Evolutionary conservation across 2,797 vertebrate species (phyloP), one percentile per base, ranked within the genome.

Genomic region (Pseudomugil gertrudae): DNA sequence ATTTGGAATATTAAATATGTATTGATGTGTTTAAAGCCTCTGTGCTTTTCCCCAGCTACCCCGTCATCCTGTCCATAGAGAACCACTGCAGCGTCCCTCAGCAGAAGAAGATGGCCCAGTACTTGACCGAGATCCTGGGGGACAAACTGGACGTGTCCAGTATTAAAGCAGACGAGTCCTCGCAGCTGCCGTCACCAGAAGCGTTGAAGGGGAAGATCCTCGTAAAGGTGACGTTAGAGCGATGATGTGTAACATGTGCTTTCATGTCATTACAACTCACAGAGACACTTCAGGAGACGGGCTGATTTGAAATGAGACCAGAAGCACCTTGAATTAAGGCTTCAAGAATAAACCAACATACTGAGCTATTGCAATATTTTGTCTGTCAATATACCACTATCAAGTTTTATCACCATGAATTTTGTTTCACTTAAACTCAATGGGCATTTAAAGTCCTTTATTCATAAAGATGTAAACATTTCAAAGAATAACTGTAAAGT

Each of bases 71-170:
- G 80, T 99, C 98, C 21, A 94, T 99, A 3, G 98, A 99, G 93
- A 99, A 99, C 89, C 98, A 99, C 87, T 99, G 98, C 88, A 99
- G 96, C 0, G 96, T 99, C 0, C 30, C 93, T 30, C 98, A 99
- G 90, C 98, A 99, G 82, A 99, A 98, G 90, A 98, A 98, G 90
- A 99, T 99, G 98, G 98, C 98, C 21, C 95, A 95, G 87, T 98
- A 96, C 58, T 92, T 99, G 48, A 91, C 54, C 0, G 96, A 96
- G 84, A 94, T 99, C 72, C 88, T 99, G 4, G 96, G 95, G 8
- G 96, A 98, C 81, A 98, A 98, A 83, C 90, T 99, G 88, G 95
- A 99, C 73, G 79, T 98, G 66, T 95, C 95, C 1, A 90, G 87
- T 9, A 90, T 98, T 79, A 90, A 85, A 78, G 88, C 33, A 0